Percentiles rank a stretch among this genome's conserved stretches.
Conservation (phyloP, 2,797 vertebrate genomes). For the Poeciliopsis presidionis region DNA sequence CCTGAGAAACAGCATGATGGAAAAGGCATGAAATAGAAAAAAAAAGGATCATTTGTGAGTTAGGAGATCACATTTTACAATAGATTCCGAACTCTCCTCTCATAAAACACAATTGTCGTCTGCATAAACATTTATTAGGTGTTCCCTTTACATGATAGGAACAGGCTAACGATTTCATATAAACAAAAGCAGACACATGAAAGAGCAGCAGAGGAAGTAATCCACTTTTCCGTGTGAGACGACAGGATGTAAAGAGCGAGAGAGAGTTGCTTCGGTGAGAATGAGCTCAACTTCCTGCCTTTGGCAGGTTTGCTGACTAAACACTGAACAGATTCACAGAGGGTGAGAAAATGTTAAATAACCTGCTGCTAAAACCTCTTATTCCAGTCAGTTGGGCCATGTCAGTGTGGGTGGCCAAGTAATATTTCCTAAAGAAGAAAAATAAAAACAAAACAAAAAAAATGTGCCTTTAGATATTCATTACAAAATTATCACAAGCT, state of each 20-base stretch:
- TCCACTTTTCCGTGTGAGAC: conserved; percentile 37
- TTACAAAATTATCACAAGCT: conserved; percentile 19
- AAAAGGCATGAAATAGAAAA: conserved; percentile 19
- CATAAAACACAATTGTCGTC: conserved; percentile 19
- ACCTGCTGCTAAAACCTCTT: conserved; percentile 12
- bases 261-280: conserved; percentile 45
- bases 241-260: conserved; percentile 46
- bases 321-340: conserved; percentile 46
- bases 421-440: conserved; percentile 14
- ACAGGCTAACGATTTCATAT: conserved; percentile 34
- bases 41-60: background rate
- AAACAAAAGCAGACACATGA: conserved; percentile 49
- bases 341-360: conserved; percentile 29
- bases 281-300: conserved; percentile 49
- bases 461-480: conserved; percentile 7
- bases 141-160: conserved; percentile 27
- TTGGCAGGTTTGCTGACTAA: conserved; percentile 40
- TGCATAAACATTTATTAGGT: conserved; percentile 67
- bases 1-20: background rate
- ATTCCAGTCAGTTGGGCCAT: background rate
- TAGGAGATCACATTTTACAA: conserved; percentile 14
- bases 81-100: conserved; percentile 22
- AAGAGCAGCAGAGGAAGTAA: conserved; percentile 52
- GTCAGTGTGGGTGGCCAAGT: conserved; percentile 16
- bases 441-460: background rate